A percentile compares a stretch with the other conserved stretches of the same genome.
Evolutionary conservation across 1,140 invertebrate species (phyloP).

Genomic region (Diabrotica undecimpunctata): DNA sequence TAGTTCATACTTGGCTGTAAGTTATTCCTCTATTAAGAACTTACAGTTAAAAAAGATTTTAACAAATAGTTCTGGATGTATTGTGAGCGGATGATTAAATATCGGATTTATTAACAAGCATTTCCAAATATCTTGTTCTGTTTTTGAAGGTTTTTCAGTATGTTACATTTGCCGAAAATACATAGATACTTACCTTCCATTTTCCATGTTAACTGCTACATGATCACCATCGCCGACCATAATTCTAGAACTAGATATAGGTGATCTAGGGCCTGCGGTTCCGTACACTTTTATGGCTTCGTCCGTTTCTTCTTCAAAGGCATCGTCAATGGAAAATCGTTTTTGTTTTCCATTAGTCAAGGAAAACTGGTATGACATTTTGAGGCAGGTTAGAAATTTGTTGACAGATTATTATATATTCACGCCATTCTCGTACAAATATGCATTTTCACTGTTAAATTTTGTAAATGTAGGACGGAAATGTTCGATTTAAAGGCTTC

Average conservation of each 20-base stretch:
- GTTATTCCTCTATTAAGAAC: too few species aligned
- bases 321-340: conserved; percentile 76
- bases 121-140: too few species aligned
- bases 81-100: too few species aligned
- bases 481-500: not conserved
- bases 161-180: too few species aligned
- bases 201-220: conserved; percentile 37
- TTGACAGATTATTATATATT: not conserved
- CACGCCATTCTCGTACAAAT: not conserved
- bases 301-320: conserved; percentile 76
- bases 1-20: too few species aligned
- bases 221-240: conserved; percentile 36
- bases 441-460: not conserved
- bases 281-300: conserved; percentile 75
- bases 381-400: conserved; percentile 15
- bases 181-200: conserved; percentile 31
- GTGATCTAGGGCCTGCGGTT: conserved; percentile 51
- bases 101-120: too few species aligned
- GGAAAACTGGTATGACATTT: conserved; percentile 39
- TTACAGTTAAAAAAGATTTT: too few species aligned
- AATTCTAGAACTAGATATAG: conserved; percentile 19
- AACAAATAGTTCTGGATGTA: too few species aligned
- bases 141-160: too few species aligned
- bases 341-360: conserved; percentile 46
- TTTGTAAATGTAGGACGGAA: not conserved